phyloP scores from a whole-genome alignment of 2,113 vertebrate genomes.

The Lathamus discolor region DNA sequence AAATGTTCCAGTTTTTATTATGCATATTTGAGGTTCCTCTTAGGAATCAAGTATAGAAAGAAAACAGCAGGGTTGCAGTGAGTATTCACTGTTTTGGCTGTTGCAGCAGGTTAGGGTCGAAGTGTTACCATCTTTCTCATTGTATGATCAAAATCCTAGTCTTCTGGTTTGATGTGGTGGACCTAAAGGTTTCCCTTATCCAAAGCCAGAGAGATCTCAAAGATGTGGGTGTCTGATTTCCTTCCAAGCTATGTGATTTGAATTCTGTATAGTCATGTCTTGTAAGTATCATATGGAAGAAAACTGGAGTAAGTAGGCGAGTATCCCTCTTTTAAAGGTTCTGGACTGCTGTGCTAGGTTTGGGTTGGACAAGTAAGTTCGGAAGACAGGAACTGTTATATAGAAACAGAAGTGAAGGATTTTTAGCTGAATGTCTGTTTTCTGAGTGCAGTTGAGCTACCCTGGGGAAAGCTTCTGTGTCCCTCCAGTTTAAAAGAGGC shows the following conservation, averaged over 20 bases:
- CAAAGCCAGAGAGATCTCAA: not conserved
- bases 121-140: not conserved
- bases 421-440: not conserved
- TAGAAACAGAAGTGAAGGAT: not conserved
- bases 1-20: not conserved
- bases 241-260: not conserved
- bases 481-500: not conserved
- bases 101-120: not conserved
- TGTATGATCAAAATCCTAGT: not conserved
- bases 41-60: not conserved
- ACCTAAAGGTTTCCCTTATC: not conserved
- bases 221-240: not conserved
- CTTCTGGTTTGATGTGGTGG: not conserved
- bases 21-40: not conserved
- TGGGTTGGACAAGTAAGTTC: not conserved
- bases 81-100: not conserved
- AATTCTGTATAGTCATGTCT: not conserved
- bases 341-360: not conserved
- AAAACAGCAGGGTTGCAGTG: not conserved
- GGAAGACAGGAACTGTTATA: not conserved
- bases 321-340: not conserved
- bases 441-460: not conserved
- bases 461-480: not conserved
- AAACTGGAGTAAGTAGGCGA: not conserved
- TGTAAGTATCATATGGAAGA: not conserved